phyloP scores from a whole-genome alignment of 2,888 invertebrate genomes.

The Taphrorychus bicolor region DNA sequence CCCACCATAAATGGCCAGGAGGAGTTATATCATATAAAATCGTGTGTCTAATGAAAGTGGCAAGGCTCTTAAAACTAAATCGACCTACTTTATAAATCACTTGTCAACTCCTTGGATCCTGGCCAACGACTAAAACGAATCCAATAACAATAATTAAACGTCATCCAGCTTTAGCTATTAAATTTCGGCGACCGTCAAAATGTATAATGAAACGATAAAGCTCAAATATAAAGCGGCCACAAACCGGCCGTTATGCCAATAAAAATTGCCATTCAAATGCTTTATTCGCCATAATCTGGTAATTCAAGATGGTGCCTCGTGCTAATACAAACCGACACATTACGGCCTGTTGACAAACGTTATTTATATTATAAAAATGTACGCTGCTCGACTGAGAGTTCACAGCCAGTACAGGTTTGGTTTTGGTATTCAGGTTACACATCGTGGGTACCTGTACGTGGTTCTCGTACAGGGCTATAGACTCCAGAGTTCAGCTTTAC shows the following conservation, averaged over 20 bases:
- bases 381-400: constrained; percentile 29
- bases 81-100: not conserved
- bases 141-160: not conserved
- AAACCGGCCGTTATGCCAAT: constrained; percentile 21
- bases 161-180: not conserved
- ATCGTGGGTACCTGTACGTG: not conserved
- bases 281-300: constrained; percentile 32
- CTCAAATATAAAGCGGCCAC: constrained; percentile 17
- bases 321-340: constrained; percentile 25
- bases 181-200: constrained; percentile 4
- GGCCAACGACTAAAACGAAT: not conserved
- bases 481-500: too few relatives aligned
- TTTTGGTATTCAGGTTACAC: constrained; percentile 1
- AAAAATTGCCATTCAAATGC: constrained; percentile 32
- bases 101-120: not conserved
- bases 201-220: constrained; percentile 13
- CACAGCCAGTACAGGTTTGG: constrained; percentile 9
- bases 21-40: too few relatives aligned
- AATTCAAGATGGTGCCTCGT: constrained; percentile 29
- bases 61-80: too few relatives aligned
- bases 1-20: too few relatives aligned
- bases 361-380: constrained; percentile 31
- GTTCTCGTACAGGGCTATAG: too few relatives aligned
- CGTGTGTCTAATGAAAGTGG: too few relatives aligned
- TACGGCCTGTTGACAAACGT: constrained; percentile 30